Evolutionary conservation across 2,888 invertebrate genomes (phyloP), one percentile per base, ranked within the genome.

Genomic region (Zygaena filipendulae): DNA sequence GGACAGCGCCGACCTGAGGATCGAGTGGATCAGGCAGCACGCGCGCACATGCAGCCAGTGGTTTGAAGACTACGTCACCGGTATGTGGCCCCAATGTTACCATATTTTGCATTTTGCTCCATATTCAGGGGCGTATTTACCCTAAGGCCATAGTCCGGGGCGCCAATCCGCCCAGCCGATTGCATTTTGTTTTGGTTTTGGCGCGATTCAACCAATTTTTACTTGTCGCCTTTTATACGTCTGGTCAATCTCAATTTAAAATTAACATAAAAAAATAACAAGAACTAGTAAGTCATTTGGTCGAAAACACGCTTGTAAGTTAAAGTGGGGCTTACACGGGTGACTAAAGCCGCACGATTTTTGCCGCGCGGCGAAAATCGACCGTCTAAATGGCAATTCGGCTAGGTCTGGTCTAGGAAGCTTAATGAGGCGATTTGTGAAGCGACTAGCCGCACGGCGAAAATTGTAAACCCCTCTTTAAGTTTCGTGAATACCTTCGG

Each of bases 1-100:
- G 10, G 80, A 80, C 49, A 60, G 59, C 2, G 79, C 77, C 1
- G 41, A 53, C 5, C 43, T 71, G 10, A 45, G 75, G 11, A 68
- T 80, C 33, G 45, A 50, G 30, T 81, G 80, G 81, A 35, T 60
- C 13, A 37, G 41, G 28, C 53, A 47, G 9, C 55, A 79, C 41
- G 52, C 64, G 4, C 20, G 31, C 0, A 45, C 43, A 3, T 69
- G 79, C 40, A 63, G 50, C 38, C 30, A 34, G 14, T 80, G 81
- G 80, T 61, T 81, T 38, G 33, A 54, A 23, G 52, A 70, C 14
- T 75, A 61, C 30, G 49, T 64, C n/a, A 48, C 51, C 3, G 53
- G 75, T 72, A 38, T 39, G 43, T 33, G 3, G 9, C 9, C 7
- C 16, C 16, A 16, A 16, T 7, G 10, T 16, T 8, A 14, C 11